A percentile compares a stretch with the other conserved stretches of the same genome.
Evolutionary conservation across 2,797 vertebrate genomes (phyloP).

Genomic region (Pangasius larnaudii): DNA sequence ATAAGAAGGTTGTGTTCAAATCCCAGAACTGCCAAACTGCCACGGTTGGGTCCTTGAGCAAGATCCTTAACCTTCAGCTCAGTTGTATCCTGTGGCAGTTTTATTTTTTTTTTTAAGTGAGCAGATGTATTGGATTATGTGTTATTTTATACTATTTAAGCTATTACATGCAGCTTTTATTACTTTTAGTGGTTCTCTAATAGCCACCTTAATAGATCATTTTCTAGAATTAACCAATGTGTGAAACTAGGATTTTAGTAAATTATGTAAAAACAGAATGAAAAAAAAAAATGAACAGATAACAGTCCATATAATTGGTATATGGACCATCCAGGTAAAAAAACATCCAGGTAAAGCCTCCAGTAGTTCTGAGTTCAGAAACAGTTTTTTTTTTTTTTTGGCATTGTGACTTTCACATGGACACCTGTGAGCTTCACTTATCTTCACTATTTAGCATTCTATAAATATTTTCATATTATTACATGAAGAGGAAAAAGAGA

Average conservation of each 20-base stretch:
- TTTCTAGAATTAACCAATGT: background rate
- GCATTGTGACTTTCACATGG: no score
- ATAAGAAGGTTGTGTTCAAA: no score
- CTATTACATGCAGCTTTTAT: background rate
- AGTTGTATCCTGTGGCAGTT: background rate
- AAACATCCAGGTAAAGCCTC: background rate
- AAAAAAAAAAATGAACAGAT: background rate
- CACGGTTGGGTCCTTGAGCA: background rate
- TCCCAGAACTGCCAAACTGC: no score
- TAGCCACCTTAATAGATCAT: background rate
- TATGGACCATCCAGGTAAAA: background rate
- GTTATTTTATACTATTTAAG: background rate
- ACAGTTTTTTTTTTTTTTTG: no score
- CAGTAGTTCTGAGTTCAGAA: background rate
- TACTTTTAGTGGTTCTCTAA: background rate
- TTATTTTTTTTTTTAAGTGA: background rate
- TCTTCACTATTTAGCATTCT: background rate
- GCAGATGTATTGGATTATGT: background rate
- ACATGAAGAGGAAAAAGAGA: background rate
- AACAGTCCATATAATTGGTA: background rate
- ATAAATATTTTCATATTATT: background rate
- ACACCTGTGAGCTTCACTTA: background rate
- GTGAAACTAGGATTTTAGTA: background rate
- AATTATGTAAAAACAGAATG: background rate
- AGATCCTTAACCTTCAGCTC: background rate